Evolutionary conservation across 2,888 invertebrate genomes (phyloP), one percentile per base, ranked within the genome.

Genomic region (Eupithecia subfuscata): DNA sequence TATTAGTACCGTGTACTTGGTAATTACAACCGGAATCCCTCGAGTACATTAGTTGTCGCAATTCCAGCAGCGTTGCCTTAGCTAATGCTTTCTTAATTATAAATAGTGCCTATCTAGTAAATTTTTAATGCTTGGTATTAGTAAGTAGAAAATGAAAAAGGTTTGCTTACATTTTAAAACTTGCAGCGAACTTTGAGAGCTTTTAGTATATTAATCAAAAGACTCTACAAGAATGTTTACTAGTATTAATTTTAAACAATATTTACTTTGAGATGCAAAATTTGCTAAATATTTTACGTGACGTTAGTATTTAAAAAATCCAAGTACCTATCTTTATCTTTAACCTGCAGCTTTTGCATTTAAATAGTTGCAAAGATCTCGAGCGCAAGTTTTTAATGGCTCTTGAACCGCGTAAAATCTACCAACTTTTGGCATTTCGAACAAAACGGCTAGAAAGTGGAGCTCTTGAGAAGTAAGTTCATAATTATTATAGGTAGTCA

Each of bases 401-500:
- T 78, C 77, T 78, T 74, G 72, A 76, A 75, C 70, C 70, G 63
- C 30, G 70, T 70, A 75, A 52, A 76, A 69, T 75, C 78, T 71
- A 63, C 40, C 45, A 75, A 75, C 71, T 75, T 71, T 75, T 63
- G 25, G 43, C 40, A 60, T 73, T 76, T 56, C 40, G 52, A 74
- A 72, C 69, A 56, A 70, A 65, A 75, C 43, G 67, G 22, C 34
- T 25, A 64, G 74, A 70, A 70, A 73, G 48, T 70, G 65, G 65
- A 65, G 56, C 71, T 14, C 69, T 71, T 70, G 34, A 69, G 69
- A 72, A 69, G 71, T 48, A 71, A 75, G 69, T 75, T 73, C 56
- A 43, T 72, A 71, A 75, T 69, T 67, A 70, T 73, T 73, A 22
- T 30, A n/a, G n/a, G n/a, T n/a, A 65, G 16, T 30, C 64, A 43